Evolutionary conservation across 2,797 vertebrate species (phyloP), one percentile per base, ranked within the genome.

Genomic region (Cirrhinus molitorella): DNA sequence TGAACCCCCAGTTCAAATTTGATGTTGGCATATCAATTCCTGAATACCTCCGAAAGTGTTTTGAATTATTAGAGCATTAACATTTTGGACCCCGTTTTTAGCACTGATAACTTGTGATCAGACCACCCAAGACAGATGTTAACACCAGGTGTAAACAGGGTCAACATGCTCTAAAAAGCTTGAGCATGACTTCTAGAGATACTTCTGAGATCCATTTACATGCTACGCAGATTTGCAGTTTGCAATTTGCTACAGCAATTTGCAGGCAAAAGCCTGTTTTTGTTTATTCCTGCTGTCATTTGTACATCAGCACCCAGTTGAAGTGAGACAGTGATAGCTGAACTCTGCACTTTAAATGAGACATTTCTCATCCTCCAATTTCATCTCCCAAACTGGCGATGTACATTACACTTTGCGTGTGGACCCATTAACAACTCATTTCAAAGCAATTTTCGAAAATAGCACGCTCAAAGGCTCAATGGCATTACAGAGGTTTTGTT

Each of bases 361-460:
- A 63, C 19, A 13, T 43, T 77, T 83, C 65, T 55, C 28, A 23
- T 19, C 34, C 25, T 49, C 25, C 9, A 23, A 55, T 65, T 71
- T 77, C 25, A 76, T 79, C 45, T 34, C 25, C 59, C 47, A 55
- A 72, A 23, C 63, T 47, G 63, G 55, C 28, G 23, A 70, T 59
- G 72, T 59, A 80, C 76, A 87, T 82, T 79, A 74, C 28, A 81
- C 70, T 66, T 86, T 76, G 71, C 9, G 23, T 81, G 34, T 65
- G 47, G 65, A 76, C 65, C 85, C 84, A 87, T 88, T 88, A 85
- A 28, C 70, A 80, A 37, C 71, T 87, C 75, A 67, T 86, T 87
- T 73, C 65, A 67, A 68, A 57, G 71, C 82, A 82, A 78, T 87
- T 86, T 87, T 83, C 59, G 8, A 31, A 63, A 49, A 77, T 80